A percentile compares a stretch with the other conserved stretches of the same genome.
These are phyloP conservation scores for Halisarca cf. caerulea DNA, from an alignment of 37 sponge, comb jelly and placozoan genomes.

Conservation along the genomic window DNA sequence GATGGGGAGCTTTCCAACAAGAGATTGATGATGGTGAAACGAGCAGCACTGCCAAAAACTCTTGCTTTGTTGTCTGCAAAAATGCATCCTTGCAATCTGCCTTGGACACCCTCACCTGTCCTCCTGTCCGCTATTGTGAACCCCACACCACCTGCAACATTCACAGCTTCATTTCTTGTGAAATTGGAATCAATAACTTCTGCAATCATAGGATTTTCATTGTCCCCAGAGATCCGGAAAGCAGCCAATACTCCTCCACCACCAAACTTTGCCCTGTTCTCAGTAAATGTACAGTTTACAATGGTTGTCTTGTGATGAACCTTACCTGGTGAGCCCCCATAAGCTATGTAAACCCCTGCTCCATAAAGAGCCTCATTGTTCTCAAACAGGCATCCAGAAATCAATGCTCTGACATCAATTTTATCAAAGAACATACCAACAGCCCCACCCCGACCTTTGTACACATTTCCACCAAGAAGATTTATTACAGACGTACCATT, in stretches of 20 bases:
- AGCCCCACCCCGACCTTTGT: background rate
- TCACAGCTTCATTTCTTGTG: background rate
- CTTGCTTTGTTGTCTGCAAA: too few relatives aligned
- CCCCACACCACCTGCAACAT: too few relatives aligned
- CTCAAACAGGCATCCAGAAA: background rate
- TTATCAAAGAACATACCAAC: background rate
- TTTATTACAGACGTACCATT: background rate
- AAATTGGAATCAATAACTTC: background rate
- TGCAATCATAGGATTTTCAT: background rate
- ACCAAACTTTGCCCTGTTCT: background rate
- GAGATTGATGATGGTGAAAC: too few relatives aligned
- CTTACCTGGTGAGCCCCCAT: background rate
- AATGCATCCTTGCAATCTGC: too few relatives aligned
- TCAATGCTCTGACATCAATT: background rate
- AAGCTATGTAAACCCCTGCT: background rate
- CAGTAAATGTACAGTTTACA: background rate
- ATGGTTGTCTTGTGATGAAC: background rate
- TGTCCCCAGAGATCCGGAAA: background rate
- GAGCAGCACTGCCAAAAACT: too few relatives aligned
- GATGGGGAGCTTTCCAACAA: too few relatives aligned
- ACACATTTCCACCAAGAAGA: background rate
- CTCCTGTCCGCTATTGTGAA: too few relatives aligned
- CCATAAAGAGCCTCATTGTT: background rate
- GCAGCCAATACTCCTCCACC: background rate
- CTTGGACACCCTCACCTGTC: too few relatives aligned